Evolutionary conservation across 64 coral and sea anemone species (phyloP).

Genomic region (Pachyseris speciosa): DNA sequence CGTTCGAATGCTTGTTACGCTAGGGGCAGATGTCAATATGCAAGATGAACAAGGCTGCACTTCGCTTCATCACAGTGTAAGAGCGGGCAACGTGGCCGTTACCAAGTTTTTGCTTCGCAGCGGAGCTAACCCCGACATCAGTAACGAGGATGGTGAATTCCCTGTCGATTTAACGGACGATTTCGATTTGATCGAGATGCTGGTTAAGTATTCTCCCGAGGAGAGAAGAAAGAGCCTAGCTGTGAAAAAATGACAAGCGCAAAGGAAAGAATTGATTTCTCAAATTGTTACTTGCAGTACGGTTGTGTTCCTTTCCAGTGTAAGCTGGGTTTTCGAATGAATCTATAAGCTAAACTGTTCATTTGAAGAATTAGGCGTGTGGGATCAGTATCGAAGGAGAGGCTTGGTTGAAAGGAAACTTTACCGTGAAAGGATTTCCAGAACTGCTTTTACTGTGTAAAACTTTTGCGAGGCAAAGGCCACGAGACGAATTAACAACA

Average conservation of each 20-base stretch:
- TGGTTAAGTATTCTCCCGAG: slow-evolving; percentile 81
- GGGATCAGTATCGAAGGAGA: too few relatives aligned
- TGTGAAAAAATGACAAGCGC: neutral
- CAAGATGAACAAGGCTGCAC: slow-evolving; percentile 75
- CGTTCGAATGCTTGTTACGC: slow-evolving; percentile 85
- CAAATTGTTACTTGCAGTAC: neutral
- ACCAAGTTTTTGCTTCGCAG: slow-evolving; percentile 86
- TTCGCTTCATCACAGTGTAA: slow-evolving; percentile 84
- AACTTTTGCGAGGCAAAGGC: neutral
- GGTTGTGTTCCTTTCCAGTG: neutral
- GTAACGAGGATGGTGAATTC: slow-evolving; percentile 62
- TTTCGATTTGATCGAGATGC: slow-evolving; percentile 96
- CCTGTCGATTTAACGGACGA: slow-evolving; percentile 97
- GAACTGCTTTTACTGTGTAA: neutral
- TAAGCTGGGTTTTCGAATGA: neutral
- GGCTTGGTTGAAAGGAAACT: neutral
- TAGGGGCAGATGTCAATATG: slow-evolving; percentile 97
- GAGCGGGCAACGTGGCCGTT: slow-evolving; percentile 56
- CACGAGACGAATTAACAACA: neutral
- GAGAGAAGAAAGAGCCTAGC: slow-evolving; percentile 87
- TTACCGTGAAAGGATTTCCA: neutral
- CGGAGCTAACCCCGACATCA: slow-evolving; percentile 90
- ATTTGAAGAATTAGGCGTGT: too few relatives aligned
- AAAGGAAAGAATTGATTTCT: neutral
- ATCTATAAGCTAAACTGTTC: neutral